Conservation (phyloP, 1,140 invertebrate species). For the Pachyrhynchus sulphureomaculatus region DNA sequence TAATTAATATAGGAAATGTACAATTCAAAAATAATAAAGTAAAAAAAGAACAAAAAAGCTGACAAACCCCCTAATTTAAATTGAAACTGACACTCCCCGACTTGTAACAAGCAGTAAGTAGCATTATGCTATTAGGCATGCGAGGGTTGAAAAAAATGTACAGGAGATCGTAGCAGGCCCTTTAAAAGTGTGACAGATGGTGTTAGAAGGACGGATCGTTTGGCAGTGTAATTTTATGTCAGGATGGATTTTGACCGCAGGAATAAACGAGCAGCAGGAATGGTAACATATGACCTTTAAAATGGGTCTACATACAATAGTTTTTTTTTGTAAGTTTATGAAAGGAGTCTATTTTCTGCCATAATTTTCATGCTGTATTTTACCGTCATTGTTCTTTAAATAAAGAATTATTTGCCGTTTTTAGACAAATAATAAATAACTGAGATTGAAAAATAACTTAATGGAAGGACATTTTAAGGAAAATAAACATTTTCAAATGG, state of each 20-base stretch:
- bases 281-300: no score
- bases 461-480: no score
- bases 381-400: no score
- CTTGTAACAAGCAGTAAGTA: slow-evolving; percentile 9
- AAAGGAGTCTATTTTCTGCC: no score
- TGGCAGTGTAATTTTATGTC: slow-evolving; percentile 16
- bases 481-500: no score
- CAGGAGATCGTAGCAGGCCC: background rate
- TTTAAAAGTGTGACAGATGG: slow-evolving; percentile 13
- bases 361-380: no score
- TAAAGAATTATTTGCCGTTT: no score
- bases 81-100: slow-evolving; percentile 10
- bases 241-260: slow-evolving; percentile 15
- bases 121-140: slow-evolving; percentile 9
- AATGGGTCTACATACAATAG: no score
- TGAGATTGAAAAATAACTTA: no score
- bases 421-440: no score
- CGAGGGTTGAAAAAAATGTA: slow-evolving; percentile 4
- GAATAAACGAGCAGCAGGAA: background rate
- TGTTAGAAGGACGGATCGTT: slow-evolving; percentile 7
- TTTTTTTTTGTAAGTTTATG: no score
- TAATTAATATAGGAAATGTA: no score
- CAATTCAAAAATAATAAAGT: background rate
- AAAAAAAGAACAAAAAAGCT: background rate
- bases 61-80: background rate